Base-by-base conservation (phyloP, 2,113 vertebrate species). In the Takifugu flavidus region DNA sequence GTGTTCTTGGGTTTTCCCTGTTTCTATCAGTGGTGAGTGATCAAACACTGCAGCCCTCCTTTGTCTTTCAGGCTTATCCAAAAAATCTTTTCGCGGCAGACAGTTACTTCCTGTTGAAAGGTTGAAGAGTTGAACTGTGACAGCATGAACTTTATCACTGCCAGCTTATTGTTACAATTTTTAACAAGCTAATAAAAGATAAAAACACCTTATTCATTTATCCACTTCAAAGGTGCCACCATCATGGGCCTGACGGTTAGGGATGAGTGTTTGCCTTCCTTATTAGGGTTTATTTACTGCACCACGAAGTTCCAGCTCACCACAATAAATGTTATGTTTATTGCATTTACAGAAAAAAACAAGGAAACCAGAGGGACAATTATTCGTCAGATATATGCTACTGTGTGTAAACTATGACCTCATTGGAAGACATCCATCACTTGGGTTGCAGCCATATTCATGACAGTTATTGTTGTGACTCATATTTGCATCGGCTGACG, bases 361-460 rank as follows among this genome's bases (percentile, higher is more conserved):
- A 42, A 82, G 73, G 67, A 82, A 77, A 26, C 2, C 0, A n/a
- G 6, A 13, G 12, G 10, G 11, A 59, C 4, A 76, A 50, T 34
- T 5, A 68, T 61, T 45, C 25, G 34, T 14, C 49, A 42, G 12
- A 27, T 20, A 1, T 12, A 12, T 45, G 45, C 0, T 2, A 65
- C 3, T 75, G 65, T 52, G 31, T 34, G 31, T 34, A 10, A 39
- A 7, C 7, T 39, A 10, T 39, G 34, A 10, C 34, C 34, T 39
- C 7, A 11, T 2, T 6, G 7, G 8, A 39, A 39, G 7, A 10
- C 34, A 11, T 39, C 3, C 34, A 39, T 39, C 34, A 39, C 34
- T 39, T 3, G 3, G 29, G 5, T 4, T 29, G 5, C 3, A 29
- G 29, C 34, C 34, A 39, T 34, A 29, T 65, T 53, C 20, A 46